These are phyloP conservation scores for Aurelia aurita DNA, from an alignment of 30 jellyfish, hydroid and myxozoan species.

Conservation along the genomic window DNA sequence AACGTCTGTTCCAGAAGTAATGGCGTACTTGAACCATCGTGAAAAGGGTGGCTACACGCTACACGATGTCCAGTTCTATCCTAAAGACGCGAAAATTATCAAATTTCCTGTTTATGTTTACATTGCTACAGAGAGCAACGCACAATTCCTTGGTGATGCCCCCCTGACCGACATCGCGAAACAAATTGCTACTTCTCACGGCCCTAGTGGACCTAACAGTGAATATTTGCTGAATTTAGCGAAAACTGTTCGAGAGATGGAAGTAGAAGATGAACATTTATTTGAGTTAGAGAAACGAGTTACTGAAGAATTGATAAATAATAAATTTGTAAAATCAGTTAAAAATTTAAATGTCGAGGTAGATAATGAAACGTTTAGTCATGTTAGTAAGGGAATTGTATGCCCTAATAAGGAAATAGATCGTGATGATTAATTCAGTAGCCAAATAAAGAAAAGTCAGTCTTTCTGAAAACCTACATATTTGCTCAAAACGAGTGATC, in stretches of 20 bases:
- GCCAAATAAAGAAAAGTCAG: not conserved
- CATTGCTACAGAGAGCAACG: constrained; percentile 82
- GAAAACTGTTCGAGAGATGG: constrained; percentile 68
- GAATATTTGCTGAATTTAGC: constrained; percentile 82
- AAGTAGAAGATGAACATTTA: constrained; percentile 72
- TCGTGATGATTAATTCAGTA: constrained; percentile 20
- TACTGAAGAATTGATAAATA: constrained; percentile 29
- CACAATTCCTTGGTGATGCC: constrained; percentile 87
- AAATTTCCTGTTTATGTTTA: constrained; percentile 75
- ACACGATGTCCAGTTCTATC: constrained; percentile 64
- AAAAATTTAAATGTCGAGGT: not conserved
- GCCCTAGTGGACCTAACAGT: constrained; percentile 95
- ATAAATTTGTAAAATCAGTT: not conserved
- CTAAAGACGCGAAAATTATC: constrained; percentile 33
- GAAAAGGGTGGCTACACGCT: constrained; percentile 98
- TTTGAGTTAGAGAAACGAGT: constrained; percentile 68
- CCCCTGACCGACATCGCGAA: constrained; percentile 80
- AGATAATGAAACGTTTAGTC: not conserved
- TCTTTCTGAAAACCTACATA: too few relatives aligned
- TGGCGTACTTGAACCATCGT: constrained; percentile 85
- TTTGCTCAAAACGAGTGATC: too few relatives aligned
- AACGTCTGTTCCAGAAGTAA: constrained; percentile 70
- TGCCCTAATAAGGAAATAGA: constrained; percentile 19
- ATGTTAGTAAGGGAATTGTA: constrained; percentile 2
- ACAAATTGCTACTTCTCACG: constrained; percentile 81